phyloP scores from a whole-genome alignment of 1,140 invertebrate species.

The Tenebrio molitor region DNA sequence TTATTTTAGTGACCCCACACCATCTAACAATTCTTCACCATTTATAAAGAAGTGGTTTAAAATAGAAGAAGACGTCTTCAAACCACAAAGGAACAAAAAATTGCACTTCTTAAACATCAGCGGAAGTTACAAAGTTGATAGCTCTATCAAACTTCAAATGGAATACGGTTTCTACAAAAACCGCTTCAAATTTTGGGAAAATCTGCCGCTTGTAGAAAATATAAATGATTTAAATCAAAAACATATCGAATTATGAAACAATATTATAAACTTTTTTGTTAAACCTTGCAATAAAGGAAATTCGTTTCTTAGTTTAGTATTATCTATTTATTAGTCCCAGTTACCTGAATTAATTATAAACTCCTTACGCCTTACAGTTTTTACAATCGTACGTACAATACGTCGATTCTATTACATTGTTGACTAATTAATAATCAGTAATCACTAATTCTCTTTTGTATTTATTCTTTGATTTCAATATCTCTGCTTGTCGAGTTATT shows the following conservation, averaged over 20 bases:
- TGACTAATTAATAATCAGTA: too few species aligned
- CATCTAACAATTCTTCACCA: background rate
- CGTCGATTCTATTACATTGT: too few species aligned
- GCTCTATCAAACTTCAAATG: conserved; percentile 1
- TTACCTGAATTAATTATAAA: too few species aligned
- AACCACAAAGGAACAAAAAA: conserved; percentile 16
- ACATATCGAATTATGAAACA: conserved; percentile 6
- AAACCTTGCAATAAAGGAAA: too few species aligned
- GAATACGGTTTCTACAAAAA: conserved; percentile 35
- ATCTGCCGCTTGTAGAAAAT: conserved; percentile 19
- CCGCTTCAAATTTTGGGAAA: conserved; percentile 41
- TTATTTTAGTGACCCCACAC: conserved; percentile 7
- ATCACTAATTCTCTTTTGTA: too few species aligned
- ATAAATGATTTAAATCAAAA: background rate
- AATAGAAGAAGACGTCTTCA: conserved; percentile 9
- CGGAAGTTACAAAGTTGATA: background rate
- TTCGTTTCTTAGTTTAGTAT: too few species aligned
- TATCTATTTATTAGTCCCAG: too few species aligned
- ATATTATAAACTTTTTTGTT: too few species aligned
- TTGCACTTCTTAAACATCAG: conserved; percentile 14
- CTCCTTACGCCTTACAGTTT: too few species aligned
- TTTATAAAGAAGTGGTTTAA: conserved; percentile 2
- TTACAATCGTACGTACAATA: too few species aligned
- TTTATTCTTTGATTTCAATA: too few species aligned
- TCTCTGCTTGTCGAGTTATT: too few species aligned